Percentiles rank a stretch among this genome's conserved stretches.
These are phyloP conservation scores for Holothuria glaberrima DNA, from an alignment of 35 echinoderm and acorn worm genomes.

Conservation along the genomic window DNA sequence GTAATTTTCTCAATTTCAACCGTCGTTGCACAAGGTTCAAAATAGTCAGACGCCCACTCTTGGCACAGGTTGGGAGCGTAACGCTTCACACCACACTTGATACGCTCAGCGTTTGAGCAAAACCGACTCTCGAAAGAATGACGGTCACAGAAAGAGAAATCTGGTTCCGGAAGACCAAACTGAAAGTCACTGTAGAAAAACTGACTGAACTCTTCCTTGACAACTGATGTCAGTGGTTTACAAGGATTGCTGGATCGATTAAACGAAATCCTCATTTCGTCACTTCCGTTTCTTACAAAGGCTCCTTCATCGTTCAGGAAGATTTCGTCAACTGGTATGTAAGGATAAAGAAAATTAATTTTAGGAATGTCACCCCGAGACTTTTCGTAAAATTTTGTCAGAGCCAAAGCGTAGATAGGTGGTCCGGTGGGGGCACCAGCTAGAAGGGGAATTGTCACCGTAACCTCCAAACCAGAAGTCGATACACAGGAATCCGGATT, in stretches of 20 bases:
- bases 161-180: too few species aligned
- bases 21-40: background rate
- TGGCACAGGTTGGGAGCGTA: conserved; percentile 8
- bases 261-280: background rate
- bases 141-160: background rate
- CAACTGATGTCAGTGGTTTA: background rate
- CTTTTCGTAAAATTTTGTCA: conserved; percentile 6
- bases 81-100: background rate
- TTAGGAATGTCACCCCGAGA: conserved; percentile 13
- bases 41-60: background rate
- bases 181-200: background rate
- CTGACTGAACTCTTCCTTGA: background rate
- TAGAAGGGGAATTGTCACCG: conserved; percentile 1
- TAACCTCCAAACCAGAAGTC: too few species aligned
- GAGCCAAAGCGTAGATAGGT: background rate
- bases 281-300: too few species aligned
- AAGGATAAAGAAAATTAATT: too few species aligned
- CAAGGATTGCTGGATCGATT: background rate
- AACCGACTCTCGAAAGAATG: background rate
- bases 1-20: background rate
- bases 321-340: too few species aligned
- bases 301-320: too few species aligned
- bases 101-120: background rate
- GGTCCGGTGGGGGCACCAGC: background rate
- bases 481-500: too few species aligned